Conservation (phyloP, 1,140 invertebrate species). For the Colletes latitarsis region DNA sequence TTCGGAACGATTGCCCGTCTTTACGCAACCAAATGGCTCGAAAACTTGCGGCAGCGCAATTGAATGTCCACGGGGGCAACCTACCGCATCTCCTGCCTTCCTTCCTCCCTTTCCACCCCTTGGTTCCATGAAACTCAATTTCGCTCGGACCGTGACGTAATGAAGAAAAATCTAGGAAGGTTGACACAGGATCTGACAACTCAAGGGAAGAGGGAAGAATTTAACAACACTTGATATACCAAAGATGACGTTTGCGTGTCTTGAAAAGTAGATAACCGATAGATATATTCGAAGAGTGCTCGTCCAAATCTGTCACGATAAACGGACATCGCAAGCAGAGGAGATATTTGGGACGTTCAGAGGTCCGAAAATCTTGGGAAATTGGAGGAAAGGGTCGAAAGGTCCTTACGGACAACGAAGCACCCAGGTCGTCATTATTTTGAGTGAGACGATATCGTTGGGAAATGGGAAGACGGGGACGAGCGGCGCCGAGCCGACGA, state of each 20-base stretch:
- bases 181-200: constrained; percentile 49
- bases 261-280: too few relatives aligned
- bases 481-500: constrained; percentile 58
- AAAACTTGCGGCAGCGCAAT: not conserved
- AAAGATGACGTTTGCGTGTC: too few relatives aligned
- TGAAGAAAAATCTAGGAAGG: constrained; percentile 14
- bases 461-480: constrained; percentile 43
- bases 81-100: not conserved
- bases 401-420: constrained; percentile 22
- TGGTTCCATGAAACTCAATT: constrained; percentile 20
- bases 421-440: constrained; percentile 55
- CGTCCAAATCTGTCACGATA: too few relatives aligned
- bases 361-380: too few relatives aligned
- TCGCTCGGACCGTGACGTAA: constrained; percentile 38
- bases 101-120: not conserved
- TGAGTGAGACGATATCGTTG: constrained; percentile 45
- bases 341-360: too few relatives aligned
- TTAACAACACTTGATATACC: too few relatives aligned
- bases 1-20: not conserved
- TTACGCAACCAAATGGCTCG: constrained; percentile 9
- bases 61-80: constrained; percentile 2
- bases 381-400: not conserved
- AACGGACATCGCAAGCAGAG: too few relatives aligned
- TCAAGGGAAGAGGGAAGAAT: constrained; percentile 34
- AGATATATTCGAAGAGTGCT: too few relatives aligned